phyloP scores from a whole-genome alignment of 2,888 invertebrate genomes.

The Aphidoletes aphidimyza region DNA sequence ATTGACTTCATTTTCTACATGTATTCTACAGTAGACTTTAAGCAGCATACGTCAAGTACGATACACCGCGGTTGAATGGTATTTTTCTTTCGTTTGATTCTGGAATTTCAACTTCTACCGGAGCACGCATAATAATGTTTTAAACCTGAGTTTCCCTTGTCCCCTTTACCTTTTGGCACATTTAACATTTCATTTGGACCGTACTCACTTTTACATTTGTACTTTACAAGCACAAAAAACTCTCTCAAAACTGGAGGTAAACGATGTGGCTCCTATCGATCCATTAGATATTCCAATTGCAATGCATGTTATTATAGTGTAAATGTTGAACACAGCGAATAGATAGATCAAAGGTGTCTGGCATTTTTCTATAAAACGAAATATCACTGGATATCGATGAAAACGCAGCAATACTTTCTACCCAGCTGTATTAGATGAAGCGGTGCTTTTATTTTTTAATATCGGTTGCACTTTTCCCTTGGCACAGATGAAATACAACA shows the following conservation, averaged over 20 bases:
- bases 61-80: too few species aligned
- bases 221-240: too few species aligned
- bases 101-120: conserved; percentile 35
- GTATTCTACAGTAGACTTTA: too few species aligned
- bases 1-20: too few species aligned
- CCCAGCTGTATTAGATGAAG: not conserved
- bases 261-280: too few species aligned
- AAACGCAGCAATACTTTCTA: not conserved
- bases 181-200: not conserved
- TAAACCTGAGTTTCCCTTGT: not conserved
- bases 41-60: too few species aligned
- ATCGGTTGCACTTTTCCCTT: conserved; percentile 13
- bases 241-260: too few species aligned
- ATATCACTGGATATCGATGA: not conserved
- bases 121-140: not conserved
- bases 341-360: not conserved
- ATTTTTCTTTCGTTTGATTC: conserved; percentile 48
- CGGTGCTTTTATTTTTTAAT: not conserved
- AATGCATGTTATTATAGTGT: too few species aligned
- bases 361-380: not conserved
- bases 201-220: not conserved
- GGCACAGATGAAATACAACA: not conserved
- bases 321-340: not conserved
- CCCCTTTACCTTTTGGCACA: conserved; percentile 36
- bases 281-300: too few species aligned